Evolutionary conservation across 2,797 vertebrate species (phyloP), one percentile per base, ranked within the genome.

Genomic region (Arctocebus calabarensis): DNA sequence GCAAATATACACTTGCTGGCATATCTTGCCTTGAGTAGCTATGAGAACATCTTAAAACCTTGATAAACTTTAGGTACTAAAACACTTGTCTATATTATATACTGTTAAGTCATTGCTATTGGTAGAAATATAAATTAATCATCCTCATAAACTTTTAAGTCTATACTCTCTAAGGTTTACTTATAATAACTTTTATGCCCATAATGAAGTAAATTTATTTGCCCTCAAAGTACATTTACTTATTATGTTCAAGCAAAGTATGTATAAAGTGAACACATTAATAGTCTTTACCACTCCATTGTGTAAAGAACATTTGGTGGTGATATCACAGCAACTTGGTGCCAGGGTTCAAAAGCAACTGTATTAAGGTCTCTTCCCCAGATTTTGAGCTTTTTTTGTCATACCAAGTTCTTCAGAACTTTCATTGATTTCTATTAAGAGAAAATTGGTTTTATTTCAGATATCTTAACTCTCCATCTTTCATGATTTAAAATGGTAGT

Each of bases 331-430:
- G 99, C 99, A 40, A 98, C 99, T 95, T 99, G 98, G 0, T 99
- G 98, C 94, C 99, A 99, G 96, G 99, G 99, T 10, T 99, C 98
- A 96, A 99, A 99, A 97, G 32, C 64, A 32, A 68, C 64, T n/a
- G 19, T 17, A 68, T 34, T 68, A 17, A 68, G 32, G 17, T 68
- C 64, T 68, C 32, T 34, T 17, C 32, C 32, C 8, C 64, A 68
- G 32, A 32, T 68, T 68, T 68, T 68, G 64, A 68, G 64, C 32
- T 75, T 91, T 66, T 71, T 16, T 99, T 90, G 22, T 99, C 97
- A 99, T 99, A 98, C 99, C 99, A 99, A 98, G 96, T 99, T 99
- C 98, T 99, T 99, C 86, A 99, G 97, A 97, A 99, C 99, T 98
- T 66, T 99, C 99, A 98, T 99, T 99, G 97, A 99, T 99, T 98